phyloP scores from a whole-genome alignment of 2,888 invertebrate species.

The Heteromyza rotundicornis region DNA sequence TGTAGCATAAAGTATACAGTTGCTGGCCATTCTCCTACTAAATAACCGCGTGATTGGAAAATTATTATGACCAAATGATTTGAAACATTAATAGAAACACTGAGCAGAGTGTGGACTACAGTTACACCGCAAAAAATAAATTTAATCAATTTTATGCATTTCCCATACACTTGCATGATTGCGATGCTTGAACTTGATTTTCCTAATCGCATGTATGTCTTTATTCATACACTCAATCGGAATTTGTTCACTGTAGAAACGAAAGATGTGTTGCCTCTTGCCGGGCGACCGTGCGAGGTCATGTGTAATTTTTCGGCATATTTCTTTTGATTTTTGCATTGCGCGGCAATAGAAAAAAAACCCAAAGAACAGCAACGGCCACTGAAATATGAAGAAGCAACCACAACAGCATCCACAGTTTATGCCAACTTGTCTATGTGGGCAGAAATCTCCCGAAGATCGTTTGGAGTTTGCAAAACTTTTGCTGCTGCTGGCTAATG shows the following conservation, averaged over 20 bases:
- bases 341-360: slow-evolving; percentile 4
- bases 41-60: slow-evolving; percentile 1
- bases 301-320: slow-evolving; percentile 23
- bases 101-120: too few relatives aligned
- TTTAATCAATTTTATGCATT: too few relatives aligned
- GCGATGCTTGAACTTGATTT: too few relatives aligned
- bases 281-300: slow-evolving; percentile 12
- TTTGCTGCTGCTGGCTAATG: slow-evolving; percentile 45
- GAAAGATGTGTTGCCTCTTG: not conserved
- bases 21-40: too few relatives aligned
- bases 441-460: too few relatives aligned
- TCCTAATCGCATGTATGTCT: too few relatives aligned
- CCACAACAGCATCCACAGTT: not conserved
- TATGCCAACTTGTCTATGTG: not conserved
- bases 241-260: too few relatives aligned
- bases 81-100: not conserved
- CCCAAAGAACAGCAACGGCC: not conserved
- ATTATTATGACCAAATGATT: slow-evolving; percentile 2
- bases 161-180: too few relatives aligned
- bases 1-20: too few relatives aligned
- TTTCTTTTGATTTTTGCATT: slow-evolving; percentile 16
- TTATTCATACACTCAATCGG: too few relatives aligned
- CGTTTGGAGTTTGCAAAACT: slow-evolving; percentile 29
- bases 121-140: too few relatives aligned
- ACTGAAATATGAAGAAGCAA: not conserved